phyloP scores from a whole-genome alignment of 92 coral and sea anemone species.

The Porites rus region DNA sequence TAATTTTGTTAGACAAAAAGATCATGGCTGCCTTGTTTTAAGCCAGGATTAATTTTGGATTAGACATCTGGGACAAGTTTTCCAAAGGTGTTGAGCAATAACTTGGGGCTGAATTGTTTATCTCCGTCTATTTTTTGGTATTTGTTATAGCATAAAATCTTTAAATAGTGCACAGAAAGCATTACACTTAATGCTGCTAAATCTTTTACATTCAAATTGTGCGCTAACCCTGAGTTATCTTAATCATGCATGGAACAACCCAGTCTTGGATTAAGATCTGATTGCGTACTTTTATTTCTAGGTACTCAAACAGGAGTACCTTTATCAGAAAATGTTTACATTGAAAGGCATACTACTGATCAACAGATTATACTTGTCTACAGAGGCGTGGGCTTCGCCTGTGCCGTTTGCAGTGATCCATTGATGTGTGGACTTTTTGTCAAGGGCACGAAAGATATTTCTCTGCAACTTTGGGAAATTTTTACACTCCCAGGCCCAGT shows the following conservation, averaged over 20 bases:
- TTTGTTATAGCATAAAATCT: background rate
- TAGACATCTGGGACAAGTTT: background rate
- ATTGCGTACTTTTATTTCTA: background rate
- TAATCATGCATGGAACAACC: background rate
- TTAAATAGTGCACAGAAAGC: background rate
- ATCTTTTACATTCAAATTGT: background rate
- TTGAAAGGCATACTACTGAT: background rate
- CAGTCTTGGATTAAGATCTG: background rate
- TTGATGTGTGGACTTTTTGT: constrained; percentile 19
- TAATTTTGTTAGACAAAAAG: too few species aligned
- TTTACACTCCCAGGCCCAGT: background rate
- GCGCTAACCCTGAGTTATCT: background rate
- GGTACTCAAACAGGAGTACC: background rate
- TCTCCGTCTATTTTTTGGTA: background rate
- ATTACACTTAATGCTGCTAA: background rate
- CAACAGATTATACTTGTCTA: background rate
- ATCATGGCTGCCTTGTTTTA: constrained; percentile 4
- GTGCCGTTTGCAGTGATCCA: constrained; percentile 21
- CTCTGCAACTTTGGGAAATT: constrained; percentile 15
- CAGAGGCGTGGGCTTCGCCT: background rate
- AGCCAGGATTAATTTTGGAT: constrained; percentile 3
- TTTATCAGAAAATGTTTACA: background rate
- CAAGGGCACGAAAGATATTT: background rate
- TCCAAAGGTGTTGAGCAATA: constrained; percentile 8
- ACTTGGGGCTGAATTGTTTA: background rate